Base-by-base conservation (phyloP, 2,113 vertebrate species). In the Lontra canadensis region DNA sequence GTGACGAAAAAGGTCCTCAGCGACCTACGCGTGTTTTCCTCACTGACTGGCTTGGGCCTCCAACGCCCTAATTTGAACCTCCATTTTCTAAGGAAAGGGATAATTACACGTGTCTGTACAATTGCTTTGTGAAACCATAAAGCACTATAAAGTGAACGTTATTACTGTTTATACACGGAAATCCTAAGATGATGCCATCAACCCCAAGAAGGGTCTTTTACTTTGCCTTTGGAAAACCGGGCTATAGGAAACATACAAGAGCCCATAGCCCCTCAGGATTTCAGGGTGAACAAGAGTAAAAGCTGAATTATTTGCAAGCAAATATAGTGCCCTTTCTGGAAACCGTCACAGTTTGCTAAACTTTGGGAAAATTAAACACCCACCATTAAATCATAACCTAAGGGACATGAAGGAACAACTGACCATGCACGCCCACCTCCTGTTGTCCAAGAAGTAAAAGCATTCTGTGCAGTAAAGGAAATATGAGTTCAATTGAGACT, bases 361-460 rank as follows among this genome's bases (percentile, higher is more conserved):
- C 74, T 95, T 95, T 95, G 61, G 49, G 80, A 90, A 96, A 95
- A 87, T 91, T 93, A 97, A 95, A 90, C 42, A 63, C 52, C 61
- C 61, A 94, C 92, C 87, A 88, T 97, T 89, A 97, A 97, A 93
- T 90, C 76, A 79, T 91, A 96, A 90, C 55, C 57, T 57, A 65
- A 44, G 73, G 81, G 74, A 83, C 9, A 76, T 85, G 85, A 93
- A 97, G 78, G 80, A 95, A 94, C n/a, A 63, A 91, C 63, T 74
- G 44, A 69, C 52, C 6, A 20, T 82, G 59, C 14, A 67, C 39
- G 36, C 52, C 84, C 73, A 80, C 63, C 63, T 88, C 80, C 69
- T 86, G 82, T 84, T 61, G 26, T 83, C 39, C 59, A 63, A 69
- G 88, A 97, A 98, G 61, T 71, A 11, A 90, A 94, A 63, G 80